phyloP scores from a whole-genome alignment of 2,888 invertebrate genomes.

The Molorchus minor region DNA sequence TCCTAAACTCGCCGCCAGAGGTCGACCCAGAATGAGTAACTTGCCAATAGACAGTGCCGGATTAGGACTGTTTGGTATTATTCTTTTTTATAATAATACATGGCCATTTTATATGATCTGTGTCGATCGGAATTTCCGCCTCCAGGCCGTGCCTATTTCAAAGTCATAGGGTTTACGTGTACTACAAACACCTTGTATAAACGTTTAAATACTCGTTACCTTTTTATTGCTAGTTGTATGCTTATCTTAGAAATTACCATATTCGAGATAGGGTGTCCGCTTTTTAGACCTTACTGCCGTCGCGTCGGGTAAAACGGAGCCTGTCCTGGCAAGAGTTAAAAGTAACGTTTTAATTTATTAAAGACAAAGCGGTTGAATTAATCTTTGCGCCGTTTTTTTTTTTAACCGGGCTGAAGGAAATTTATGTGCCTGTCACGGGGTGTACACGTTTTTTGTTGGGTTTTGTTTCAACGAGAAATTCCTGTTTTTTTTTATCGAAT shows the following conservation, averaged over 20 bases:
- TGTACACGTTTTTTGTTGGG: conserved; percentile 7
- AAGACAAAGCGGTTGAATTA: conserved; percentile 8
- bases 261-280: background rate
- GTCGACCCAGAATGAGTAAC: no score
- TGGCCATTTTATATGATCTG: no score
- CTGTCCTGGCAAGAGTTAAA: background rate
- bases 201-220: background rate
- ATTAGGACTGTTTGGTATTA: no score
- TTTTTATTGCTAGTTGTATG: background rate
- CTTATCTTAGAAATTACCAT: background rate
- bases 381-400: conserved; percentile 6
- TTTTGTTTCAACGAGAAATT: background rate
- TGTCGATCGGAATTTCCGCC: no score
- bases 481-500: background rate
- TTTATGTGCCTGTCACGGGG: conserved; percentile 8
- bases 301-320: background rate
- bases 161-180: no score
- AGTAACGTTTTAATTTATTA: conserved; percentile 7
- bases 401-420: background rate
- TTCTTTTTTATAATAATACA: no score
- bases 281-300: background rate
- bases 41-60: no score
- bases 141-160: no score
- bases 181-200: background rate
- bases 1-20: no score